Evolutionary conservation across 2,113 vertebrate species (phyloP).

Genomic region (Scomber scombrus): DNA sequence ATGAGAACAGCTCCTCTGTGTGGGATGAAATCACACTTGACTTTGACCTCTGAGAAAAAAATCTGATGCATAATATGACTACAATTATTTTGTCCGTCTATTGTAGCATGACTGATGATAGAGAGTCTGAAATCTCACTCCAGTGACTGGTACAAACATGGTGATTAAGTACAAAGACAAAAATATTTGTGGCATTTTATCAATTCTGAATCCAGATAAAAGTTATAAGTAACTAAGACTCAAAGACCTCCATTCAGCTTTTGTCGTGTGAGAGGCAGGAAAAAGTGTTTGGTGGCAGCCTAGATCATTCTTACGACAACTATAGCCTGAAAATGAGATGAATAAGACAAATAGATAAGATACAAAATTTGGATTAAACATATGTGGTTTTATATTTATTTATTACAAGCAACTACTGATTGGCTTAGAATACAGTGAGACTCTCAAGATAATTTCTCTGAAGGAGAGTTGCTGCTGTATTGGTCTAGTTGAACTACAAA

Average conservation of each 20-base stretch:
- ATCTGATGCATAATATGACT: constrained; percentile 42
- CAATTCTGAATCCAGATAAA: neutral
- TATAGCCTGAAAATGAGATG: too few species aligned
- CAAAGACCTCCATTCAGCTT: neutral
- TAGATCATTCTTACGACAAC: too few species aligned
- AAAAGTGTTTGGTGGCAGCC: too few species aligned
- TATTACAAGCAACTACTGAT: too few species aligned
- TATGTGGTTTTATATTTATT: too few species aligned
- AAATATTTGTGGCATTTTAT: too few species aligned
- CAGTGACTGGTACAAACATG: constrained; percentile 3
- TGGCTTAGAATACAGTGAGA: too few species aligned
- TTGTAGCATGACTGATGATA: constrained; percentile 28
- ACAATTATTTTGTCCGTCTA: constrained; percentile 30
- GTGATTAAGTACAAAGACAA: constrained; percentile 28
- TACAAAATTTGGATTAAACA: too few species aligned
- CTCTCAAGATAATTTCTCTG: too few species aligned
- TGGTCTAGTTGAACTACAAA: too few species aligned
- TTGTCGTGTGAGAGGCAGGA: neutral
- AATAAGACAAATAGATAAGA: too few species aligned
- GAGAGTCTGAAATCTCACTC: constrained; percentile 11
- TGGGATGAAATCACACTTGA: constrained; percentile 45
- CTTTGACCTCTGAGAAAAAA: constrained; percentile 61
- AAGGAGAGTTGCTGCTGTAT: too few species aligned
- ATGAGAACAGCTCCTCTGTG: constrained; percentile 37
- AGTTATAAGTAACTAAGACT: neutral